Percentiles rank a stretch among this genome's conserved stretches.
phyloP scores from a whole-genome alignment of 1,140 invertebrate species.

The Pseudomyrmex cubaensis region DNA sequence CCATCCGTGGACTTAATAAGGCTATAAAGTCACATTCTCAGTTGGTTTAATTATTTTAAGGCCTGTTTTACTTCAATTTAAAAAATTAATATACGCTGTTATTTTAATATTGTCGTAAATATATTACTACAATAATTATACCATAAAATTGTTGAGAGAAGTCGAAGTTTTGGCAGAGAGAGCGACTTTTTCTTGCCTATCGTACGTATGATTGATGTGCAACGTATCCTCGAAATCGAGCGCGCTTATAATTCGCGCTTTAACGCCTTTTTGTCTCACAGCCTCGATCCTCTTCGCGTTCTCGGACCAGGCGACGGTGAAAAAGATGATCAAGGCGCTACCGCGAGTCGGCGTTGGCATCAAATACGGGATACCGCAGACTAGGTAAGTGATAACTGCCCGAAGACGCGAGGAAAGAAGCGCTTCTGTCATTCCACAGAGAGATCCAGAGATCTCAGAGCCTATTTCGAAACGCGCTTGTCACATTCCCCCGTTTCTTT shows the following conservation, averaged over 20 bases:
- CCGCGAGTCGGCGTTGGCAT: conserved; percentile 99
- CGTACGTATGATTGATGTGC: conserved; percentile 59
- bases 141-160: neutral
- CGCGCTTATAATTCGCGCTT: conserved; percentile 67
- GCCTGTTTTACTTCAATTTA: too few species aligned
- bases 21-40: too few species aligned
- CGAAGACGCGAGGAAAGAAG: conserved; percentile 32
- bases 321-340: conserved; percentile 98
- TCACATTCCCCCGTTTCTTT: conserved; percentile 77
- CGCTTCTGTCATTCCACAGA: conserved; percentile 57
- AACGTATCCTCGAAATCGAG: conserved; percentile 35
- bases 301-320: conserved; percentile 97
- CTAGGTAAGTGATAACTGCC: conserved; percentile 88
- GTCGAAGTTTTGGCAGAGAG: neutral
- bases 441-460: conserved; percentile 55
- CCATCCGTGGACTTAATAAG: too few species aligned
- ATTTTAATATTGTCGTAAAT: conserved; percentile 1
- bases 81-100: too few species aligned
- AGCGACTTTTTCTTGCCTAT: conserved; percentile 36
- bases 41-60: too few species aligned
- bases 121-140: neutral
- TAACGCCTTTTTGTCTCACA: conserved; percentile 86
- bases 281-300: conserved; percentile 99
- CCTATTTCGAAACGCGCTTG: conserved; percentile 72
- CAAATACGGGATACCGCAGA: conserved; percentile 99